Conservation (phyloP, 1,140 invertebrate genomes). For the Leptinotarsa defecta region DNA sequence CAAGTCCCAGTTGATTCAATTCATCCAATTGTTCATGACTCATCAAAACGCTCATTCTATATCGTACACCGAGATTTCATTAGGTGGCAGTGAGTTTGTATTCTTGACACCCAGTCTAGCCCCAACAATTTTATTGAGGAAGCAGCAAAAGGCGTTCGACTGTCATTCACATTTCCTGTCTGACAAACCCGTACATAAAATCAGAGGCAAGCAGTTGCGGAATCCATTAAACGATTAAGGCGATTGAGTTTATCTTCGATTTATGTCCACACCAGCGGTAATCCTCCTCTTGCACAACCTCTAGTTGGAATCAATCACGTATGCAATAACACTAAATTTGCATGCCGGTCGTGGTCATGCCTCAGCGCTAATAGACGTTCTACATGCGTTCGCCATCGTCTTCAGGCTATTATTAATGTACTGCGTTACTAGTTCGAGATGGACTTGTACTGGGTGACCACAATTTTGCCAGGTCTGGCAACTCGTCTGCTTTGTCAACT, state of each 20-base stretch:
- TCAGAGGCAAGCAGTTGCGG: constrained; percentile 31
- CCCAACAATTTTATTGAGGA: not conserved
- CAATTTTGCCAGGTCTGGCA: too few species aligned
- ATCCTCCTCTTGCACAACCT: constrained; percentile 36
- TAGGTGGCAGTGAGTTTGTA: too few species aligned
- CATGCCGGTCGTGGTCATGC: constrained; percentile 46
- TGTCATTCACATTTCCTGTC: constrained; percentile 23
- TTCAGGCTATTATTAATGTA: not conserved
- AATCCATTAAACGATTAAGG: constrained; percentile 44
- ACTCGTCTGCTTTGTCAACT: too few species aligned
- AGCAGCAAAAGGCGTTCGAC: not conserved
- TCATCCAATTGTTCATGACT: too few species aligned
- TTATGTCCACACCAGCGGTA: constrained; percentile 40
- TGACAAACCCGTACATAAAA: constrained; percentile 31
- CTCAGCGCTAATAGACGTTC: constrained; percentile 47
- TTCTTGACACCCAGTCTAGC: too few species aligned
- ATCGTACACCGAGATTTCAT: too few species aligned
- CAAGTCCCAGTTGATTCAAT: too few species aligned
- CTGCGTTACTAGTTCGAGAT: not conserved
- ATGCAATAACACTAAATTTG: constrained; percentile 50
- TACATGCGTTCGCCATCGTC: constrained; percentile 31
- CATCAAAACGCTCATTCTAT: too few species aligned
- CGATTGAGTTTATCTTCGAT: constrained; percentile 43
- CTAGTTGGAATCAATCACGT: constrained; percentile 45
- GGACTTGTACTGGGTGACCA: not conserved